Conservation (phyloP, 2,888 invertebrate species). For the Phymatocera aterrima region DNA sequence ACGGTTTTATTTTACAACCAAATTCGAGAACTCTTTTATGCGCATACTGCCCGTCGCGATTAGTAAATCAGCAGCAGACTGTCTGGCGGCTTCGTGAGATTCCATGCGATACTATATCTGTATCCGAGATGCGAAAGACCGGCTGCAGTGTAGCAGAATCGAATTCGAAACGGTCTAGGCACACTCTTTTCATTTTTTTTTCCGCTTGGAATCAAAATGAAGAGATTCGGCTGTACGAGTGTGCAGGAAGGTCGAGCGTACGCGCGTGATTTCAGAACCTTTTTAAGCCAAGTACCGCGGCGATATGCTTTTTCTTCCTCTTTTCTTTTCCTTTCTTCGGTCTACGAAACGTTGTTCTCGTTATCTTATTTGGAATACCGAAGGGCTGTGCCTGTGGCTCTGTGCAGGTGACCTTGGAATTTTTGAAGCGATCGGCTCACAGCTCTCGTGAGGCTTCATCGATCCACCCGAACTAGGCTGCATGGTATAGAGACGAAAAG, state of each 20-base stretch:
- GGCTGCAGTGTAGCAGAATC: background rate
- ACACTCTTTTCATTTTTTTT: no score
- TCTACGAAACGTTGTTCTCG: no score
- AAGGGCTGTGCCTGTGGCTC: background rate
- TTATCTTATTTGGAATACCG: background rate
- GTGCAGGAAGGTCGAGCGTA: background rate
- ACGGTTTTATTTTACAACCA: background rate
- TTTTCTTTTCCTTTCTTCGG: conserved; percentile 1
- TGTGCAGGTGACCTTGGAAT: background rate
- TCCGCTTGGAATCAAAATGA: background rate
- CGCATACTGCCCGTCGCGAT: background rate
- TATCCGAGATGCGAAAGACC: background rate
- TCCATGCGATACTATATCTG: background rate
- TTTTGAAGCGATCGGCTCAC: background rate
- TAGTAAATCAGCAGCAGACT: conserved; percentile 1
- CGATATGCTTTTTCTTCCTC: background rate
- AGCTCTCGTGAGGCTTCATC: conserved; percentile 18
- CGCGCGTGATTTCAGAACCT: no score
- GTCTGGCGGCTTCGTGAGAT: background rate
- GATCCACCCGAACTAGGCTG: background rate
- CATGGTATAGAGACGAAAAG: no score
- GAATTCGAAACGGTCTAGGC: no score
- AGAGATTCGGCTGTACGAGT: background rate
- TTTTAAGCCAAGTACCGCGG: background rate
- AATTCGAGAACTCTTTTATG: background rate